Conservation (phyloP, 1,140 invertebrate genomes). For the Acyrthosiphon pisum region DNA sequence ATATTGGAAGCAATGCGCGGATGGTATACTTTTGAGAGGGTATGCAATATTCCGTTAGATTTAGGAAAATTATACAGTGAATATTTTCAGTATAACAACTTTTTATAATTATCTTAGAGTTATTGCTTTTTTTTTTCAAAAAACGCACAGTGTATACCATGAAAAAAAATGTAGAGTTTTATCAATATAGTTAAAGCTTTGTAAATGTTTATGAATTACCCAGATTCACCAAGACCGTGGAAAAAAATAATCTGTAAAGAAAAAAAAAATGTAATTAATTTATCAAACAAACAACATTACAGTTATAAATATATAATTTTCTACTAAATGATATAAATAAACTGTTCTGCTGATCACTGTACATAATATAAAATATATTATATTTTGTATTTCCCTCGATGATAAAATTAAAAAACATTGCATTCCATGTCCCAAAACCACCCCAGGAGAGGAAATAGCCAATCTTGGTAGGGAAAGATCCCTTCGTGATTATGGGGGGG, state of each 20-base stretch:
- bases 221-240: conserved; percentile 36
- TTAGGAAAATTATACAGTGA: background rate
- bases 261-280: background rate
- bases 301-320: background rate
- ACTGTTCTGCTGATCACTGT: background rate
- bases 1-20: background rate
- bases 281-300: background rate
- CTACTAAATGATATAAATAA: background rate
- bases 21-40: background rate
- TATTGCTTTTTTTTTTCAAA: background rate
- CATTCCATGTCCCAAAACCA: background rate
- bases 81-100: background rate
- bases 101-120: background rate
- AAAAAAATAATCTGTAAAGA: conserved; percentile 41
- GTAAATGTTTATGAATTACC: conserved; percentile 23
- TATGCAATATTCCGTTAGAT: background rate
- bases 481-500: too few relatives aligned
- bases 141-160: background rate
- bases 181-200: background rate
- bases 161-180: background rate
- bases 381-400: background rate
- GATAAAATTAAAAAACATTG: background rate
- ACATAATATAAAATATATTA: background rate
- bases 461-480: background rate
- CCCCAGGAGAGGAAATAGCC: background rate